Percentiles rank a stretch among this genome's conserved stretches.
phyloP scores from a whole-genome alignment of 2,797 vertebrate species.

The Pantherophis alleghaniensis region DNA sequence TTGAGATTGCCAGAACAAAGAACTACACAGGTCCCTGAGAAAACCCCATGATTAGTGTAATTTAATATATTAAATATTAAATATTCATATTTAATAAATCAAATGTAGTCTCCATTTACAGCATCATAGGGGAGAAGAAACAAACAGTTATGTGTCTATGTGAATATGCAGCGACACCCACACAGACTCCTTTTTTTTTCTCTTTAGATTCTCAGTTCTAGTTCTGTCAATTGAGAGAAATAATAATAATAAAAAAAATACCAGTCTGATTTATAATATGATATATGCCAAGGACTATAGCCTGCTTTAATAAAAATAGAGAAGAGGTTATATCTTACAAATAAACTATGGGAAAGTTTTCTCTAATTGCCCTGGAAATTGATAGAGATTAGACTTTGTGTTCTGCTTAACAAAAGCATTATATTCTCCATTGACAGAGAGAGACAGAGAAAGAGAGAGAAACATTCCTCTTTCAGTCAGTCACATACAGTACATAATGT shows the following conservation, averaged over 20 bases:
- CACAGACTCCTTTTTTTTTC: no score
- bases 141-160: background rate
- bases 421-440: slow-evolving; percentile 53
- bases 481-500: slow-evolving; percentile 44
- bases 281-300: background rate
- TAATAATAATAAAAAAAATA: no score
- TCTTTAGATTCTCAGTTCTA: background rate
- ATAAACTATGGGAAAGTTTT: slow-evolving; percentile 30
- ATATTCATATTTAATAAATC: background rate
- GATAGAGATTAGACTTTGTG: slow-evolving; percentile 59
- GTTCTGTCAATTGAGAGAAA: background rate
- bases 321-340: slow-evolving; percentile 36
- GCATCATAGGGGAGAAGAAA: background rate
- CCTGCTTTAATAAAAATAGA: background rate
- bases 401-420: slow-evolving; percentile 60
- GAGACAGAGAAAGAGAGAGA: background rate
- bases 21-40: background rate
- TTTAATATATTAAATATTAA: background rate
- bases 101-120: background rate
- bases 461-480: slow-evolving; percentile 12
- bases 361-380: slow-evolving; percentile 65
- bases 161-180: background rate
- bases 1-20: background rate
- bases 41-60: background rate
- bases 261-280: background rate